Evolutionary conservation across 2,113 vertebrate genomes (phyloP).

Genomic region (Madoqua kirkii): DNA sequence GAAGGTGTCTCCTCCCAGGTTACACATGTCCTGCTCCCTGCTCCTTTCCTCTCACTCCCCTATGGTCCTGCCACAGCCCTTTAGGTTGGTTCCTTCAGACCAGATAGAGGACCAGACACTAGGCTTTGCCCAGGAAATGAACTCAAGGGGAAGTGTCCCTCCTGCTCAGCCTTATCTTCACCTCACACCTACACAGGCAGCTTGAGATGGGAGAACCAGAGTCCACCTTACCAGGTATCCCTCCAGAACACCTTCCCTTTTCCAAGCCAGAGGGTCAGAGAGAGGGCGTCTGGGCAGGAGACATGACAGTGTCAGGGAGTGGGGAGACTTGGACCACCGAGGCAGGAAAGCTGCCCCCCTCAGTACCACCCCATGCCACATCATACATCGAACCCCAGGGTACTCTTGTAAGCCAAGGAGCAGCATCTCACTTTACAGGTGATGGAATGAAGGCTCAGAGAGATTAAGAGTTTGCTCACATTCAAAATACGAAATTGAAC

Average conservation of each 20-base stretch:
- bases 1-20: neutral
- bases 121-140: neutral
- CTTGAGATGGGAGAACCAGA: neutral
- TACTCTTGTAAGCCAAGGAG: neutral
- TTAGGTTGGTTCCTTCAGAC: neutral
- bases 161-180: neutral
- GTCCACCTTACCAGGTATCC: neutral
- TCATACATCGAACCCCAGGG: neutral
- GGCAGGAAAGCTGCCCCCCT: neutral
- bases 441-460: neutral
- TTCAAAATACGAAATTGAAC: neutral
- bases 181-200: neutral
- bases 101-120: neutral
- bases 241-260: neutral
- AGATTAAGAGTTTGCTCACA: neutral
- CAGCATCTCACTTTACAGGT: neutral
- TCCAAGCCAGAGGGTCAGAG: neutral
- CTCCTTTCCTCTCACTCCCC: neutral
- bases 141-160: neutral
- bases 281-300: neutral
- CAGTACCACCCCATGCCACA: no score
- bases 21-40: neutral
- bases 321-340: neutral
- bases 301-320: fast-evolving
- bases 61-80: neutral